A percentile compares a stretch with the other conserved stretches of the same genome.
Conservation (phyloP, 2,797 vertebrate species). For the Rhabdophis nuchalis region DNA sequence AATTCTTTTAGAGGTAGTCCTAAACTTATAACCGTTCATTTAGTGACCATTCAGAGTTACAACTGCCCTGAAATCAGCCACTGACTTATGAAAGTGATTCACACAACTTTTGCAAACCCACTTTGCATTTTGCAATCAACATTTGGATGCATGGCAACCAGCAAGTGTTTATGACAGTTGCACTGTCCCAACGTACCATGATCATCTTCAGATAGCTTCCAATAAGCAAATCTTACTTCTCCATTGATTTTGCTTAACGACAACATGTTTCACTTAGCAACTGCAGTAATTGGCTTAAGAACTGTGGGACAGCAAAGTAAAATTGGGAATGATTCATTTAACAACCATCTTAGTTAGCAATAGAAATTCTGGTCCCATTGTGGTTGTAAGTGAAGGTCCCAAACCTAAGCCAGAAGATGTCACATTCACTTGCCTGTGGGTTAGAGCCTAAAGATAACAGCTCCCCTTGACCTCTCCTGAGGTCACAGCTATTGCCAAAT, state of each 20-base stretch:
- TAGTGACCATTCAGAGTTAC: neutral
- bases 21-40: neutral
- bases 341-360: neutral
- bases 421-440: neutral
- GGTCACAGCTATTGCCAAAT: neutral
- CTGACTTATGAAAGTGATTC: neutral
- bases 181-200: neutral
- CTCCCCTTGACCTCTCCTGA: neutral
- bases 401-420: neutral
- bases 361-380: neutral
- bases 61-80: neutral
- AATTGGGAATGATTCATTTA: neutral
- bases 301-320: neutral
- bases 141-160: neutral
- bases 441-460: neutral
- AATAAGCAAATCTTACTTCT: neutral
- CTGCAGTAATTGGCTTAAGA: neutral
- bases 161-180: neutral
- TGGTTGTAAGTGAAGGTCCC: neutral
- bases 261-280: neutral
- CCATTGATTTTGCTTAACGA: neutral
- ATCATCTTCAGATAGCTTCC: neutral
- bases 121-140: neutral
- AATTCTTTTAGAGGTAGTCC: neutral
- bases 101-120: neutral